Evolutionary conservation across 2,113 vertebrate species (phyloP), one percentile per base, ranked within the genome.

Genomic region (Hystrix cristata): DNA sequence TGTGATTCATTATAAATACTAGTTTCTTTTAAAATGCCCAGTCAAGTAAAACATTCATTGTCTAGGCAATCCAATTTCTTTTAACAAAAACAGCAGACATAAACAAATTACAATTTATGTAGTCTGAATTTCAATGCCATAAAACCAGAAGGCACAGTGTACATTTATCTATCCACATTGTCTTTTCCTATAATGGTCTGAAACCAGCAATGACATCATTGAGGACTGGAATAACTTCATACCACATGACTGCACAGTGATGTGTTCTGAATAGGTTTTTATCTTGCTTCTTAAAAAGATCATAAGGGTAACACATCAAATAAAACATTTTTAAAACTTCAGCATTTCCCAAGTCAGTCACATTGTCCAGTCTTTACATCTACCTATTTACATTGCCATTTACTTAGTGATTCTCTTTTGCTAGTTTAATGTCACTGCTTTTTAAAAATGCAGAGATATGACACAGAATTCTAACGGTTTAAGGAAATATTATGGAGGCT

Each of bases 1-100:
- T 82, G 76, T 95, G 97, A 98, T 92, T 98, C 96, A 96, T 92
- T 91, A 92, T 90, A 96, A 98, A 96, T 88, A 85, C 90, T 82
- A 90, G 84, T 51, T 95, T 95, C 95, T 93, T 89, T 65, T 31
- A 79, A 76, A 82, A 78, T 85, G 57, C 15, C 87, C 72, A 94
- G 90, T 97, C 59, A 97, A 88, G 62, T 31, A 94, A 95, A 96
- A 96, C 80, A 93, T 55, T 97, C 96, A 92, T 86, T 97, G 95
- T 96, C 90, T 95, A 95, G 65, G 60, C 79, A 94, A 96, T 67
- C 60, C 71, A 94, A 86, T 65, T 88, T 86, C 79, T 87, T 90
- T 89, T 84, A 95, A 94, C 80, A 86, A 88, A 91, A 97, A 96
- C 18, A 64, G 15, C 76, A 98, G 96, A 97, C 95, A 91, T 95